A percentile compares a stretch with the other conserved stretches of the same genome.
These are phyloP conservation scores for Genyomyrus donnyi DNA, from an alignment of 2,113 vertebrate genomes.

Conservation along the genomic window DNA sequence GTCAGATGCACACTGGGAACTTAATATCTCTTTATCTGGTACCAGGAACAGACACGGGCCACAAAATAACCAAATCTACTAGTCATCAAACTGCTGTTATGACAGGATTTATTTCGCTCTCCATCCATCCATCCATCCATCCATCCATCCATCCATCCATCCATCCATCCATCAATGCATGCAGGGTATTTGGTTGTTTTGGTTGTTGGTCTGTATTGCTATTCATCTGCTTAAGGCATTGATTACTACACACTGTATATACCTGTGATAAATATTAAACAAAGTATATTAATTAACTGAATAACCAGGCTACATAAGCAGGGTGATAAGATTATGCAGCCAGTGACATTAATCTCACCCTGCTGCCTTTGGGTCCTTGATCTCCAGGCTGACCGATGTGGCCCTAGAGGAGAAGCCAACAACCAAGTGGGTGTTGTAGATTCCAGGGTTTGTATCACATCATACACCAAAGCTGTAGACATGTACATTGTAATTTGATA, in stretches of 20 bases:
- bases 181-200: neutral
- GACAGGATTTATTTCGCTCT: neutral
- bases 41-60: neutral
- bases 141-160: neutral
- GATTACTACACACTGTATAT: neutral
- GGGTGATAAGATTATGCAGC: neutral
- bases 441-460: neutral
- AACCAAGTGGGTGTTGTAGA: neutral
- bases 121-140: neutral
- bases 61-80: neutral
- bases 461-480: neutral
- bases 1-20: neutral
- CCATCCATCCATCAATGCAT: neutral
- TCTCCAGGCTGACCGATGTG: constrained; percentile 37
- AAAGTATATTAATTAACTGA: neutral
- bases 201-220: neutral
- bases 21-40: neutral
- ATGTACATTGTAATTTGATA: neutral
- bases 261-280: neutral
- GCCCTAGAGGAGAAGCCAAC: constrained; percentile 35
- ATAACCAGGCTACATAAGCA: neutral
- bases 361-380: constrained; percentile 37
- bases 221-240: neutral
- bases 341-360: constrained; percentile 31
- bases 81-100: neutral